A percentile compares a stretch with the other conserved stretches of the same genome.
phyloP scores from a whole-genome alignment of 2,113 vertebrate species.

The Lethenteron reissneri region DNA sequence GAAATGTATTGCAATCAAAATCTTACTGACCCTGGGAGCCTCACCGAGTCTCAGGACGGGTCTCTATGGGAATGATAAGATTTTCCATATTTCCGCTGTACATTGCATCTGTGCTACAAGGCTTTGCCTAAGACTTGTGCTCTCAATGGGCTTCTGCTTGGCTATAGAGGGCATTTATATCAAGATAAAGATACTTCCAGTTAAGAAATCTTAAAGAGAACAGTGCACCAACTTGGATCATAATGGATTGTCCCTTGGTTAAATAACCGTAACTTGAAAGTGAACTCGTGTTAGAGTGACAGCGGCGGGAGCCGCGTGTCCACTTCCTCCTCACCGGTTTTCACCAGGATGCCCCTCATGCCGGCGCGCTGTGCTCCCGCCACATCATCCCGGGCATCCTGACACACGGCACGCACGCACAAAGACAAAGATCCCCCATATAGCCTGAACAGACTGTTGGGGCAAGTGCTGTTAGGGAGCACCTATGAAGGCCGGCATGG shows the following conservation, averaged over 20 bases:
- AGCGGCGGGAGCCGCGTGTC: neutral
- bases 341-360: conserved; percentile 74
- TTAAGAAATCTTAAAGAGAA: neutral
- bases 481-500: neutral
- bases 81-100: too few species aligned
- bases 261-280: neutral
- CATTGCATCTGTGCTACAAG: too few species aligned
- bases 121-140: too few species aligned
- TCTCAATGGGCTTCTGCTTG: neutral
- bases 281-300: neutral
- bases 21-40: neutral
- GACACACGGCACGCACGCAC: conserved; percentile 18
- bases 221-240: neutral
- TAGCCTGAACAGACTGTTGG: neutral
- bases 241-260: neutral
- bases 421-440: neutral
- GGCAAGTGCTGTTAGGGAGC: neutral
- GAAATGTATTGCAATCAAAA: neutral
- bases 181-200: neutral
- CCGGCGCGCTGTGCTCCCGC: conserved; percentile 58
- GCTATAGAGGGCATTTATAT: conserved; percentile 8
- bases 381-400: conserved; percentile 64
- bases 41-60: neutral
- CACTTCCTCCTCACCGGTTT: conserved; percentile 37
- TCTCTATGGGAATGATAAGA: too few species aligned